Evolutionary conservation across 2,888 invertebrate genomes (phyloP).

Genomic region (Saturnia pavonia): DNA sequence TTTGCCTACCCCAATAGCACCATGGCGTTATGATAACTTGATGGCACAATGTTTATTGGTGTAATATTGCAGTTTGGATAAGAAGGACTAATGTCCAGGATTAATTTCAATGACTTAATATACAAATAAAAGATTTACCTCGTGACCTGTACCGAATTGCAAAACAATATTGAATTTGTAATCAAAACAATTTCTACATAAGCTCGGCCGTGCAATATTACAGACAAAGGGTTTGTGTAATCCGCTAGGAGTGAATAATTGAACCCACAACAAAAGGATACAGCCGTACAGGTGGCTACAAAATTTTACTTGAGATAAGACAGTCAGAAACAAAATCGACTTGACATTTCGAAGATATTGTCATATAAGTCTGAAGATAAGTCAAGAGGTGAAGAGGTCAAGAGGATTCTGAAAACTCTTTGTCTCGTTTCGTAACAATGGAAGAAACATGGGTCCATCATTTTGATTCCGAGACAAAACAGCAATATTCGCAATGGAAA

Average conservation of each 20-base stretch:
- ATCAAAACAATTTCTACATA: background rate
- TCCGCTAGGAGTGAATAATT: conserved; percentile 23
- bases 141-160: background rate
- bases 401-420: too few relatives aligned
- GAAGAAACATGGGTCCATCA: too few relatives aligned
- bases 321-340: too few relatives aligned
- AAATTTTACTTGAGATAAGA: background rate
- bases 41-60: background rate
- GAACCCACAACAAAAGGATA: conserved; percentile 28
- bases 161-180: background rate
- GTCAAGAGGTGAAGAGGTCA: too few relatives aligned
- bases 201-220: background rate
- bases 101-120: too few relatives aligned
- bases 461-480: too few relatives aligned
- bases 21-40: background rate
- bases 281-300: background rate
- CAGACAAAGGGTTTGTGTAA: conserved; percentile 34
- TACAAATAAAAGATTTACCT: background rate
- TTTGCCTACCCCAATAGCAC: background rate
- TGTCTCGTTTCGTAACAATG: too few relatives aligned
- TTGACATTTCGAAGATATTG: too few relatives aligned
- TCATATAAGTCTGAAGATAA: too few relatives aligned
- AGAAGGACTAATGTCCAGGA: background rate
- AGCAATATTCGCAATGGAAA: too few relatives aligned
- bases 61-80: background rate